Conservation (phyloP, 2,797 vertebrate species). For the Neoniphon sammara region DNA sequence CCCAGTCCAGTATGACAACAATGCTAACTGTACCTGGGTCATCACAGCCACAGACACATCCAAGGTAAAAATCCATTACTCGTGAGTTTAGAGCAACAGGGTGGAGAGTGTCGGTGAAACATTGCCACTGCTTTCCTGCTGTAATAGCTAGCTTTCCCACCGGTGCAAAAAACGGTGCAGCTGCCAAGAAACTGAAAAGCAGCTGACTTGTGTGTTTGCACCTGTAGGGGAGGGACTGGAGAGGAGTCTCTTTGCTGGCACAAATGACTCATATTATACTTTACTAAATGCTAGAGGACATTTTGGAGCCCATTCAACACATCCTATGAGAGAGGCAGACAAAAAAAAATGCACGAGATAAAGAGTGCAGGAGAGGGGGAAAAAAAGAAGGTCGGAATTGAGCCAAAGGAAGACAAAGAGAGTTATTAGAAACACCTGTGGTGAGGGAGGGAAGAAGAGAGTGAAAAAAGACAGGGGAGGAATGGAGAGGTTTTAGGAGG, state of each 20-base stretch:
- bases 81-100: not conserved
- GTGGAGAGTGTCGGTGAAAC: not conserved
- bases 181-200: slow-evolving; percentile 1
- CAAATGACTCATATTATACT: slow-evolving; percentile 46
- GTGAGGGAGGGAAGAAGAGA: slow-evolving; percentile 41
- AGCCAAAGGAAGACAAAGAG: slow-evolving; percentile 58
- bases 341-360: slow-evolving; percentile 49
- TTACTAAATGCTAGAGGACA: slow-evolving; percentile 51
- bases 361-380: slow-evolving; percentile 25
- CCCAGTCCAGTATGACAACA: slow-evolving; percentile 98
- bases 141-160: slow-evolving; percentile 19
- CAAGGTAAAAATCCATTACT: slow-evolving; percentile 84
- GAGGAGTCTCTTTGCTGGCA: slow-evolving; percentile 16
- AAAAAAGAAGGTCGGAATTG: slow-evolving; percentile 25
- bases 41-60: slow-evolving; percentile 91
- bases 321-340: slow-evolving; percentile 36
- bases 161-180: slow-evolving; percentile 9
- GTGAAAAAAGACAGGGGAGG: slow-evolving; percentile 45
- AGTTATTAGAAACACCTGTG: slow-evolving; percentile 63
- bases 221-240: slow-evolving; percentile 35
- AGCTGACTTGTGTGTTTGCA: slow-evolving; percentile 27
- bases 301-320: slow-evolving; percentile 38
- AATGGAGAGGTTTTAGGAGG: slow-evolving; percentile 59
- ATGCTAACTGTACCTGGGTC: slow-evolving; percentile 98
- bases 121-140: not conserved